A percentile compares a stretch with the other conserved stretches of the same genome.
These are phyloP conservation scores for Linnaemya vulpina DNA, from an alignment of 2,888 invertebrate species.

Conservation along the genomic window DNA sequence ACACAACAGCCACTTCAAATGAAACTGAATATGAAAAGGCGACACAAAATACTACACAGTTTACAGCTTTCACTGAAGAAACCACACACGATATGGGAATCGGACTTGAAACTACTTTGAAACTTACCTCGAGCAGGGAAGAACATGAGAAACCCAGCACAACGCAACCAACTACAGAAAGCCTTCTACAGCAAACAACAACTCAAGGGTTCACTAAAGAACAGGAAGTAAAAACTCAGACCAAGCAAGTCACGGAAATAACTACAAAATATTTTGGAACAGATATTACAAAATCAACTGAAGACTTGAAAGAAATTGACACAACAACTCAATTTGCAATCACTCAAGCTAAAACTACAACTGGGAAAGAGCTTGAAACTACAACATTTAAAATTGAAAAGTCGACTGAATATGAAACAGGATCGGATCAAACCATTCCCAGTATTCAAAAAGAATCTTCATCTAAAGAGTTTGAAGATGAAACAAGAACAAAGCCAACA, in stretches of 20 bases:
- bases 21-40: not conserved
- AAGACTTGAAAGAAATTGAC: not conserved
- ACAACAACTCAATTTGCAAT: not conserved
- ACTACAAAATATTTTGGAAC: not conserved
- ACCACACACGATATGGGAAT: not conserved
- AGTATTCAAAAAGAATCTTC: not conserved
- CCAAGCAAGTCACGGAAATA: not conserved
- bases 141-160: not conserved
- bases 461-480: not conserved
- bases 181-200: not conserved
- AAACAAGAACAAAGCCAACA: conserved; percentile 7
- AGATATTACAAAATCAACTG: not conserved
- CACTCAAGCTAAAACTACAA: not conserved
- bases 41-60: not conserved
- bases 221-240: not conserved
- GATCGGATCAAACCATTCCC: not conserved
- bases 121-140: not conserved
- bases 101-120: not conserved
- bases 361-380: conserved; percentile 1
- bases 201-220: not conserved
- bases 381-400: not conserved
- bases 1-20: not conserved
- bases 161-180: not conserved
- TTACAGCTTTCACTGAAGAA: not conserved
- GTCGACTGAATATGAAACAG: not conserved